Evolutionary conservation across 2,797 vertebrate species (phyloP).

Genomic region (Hippopotamyrus pictus): DNA sequence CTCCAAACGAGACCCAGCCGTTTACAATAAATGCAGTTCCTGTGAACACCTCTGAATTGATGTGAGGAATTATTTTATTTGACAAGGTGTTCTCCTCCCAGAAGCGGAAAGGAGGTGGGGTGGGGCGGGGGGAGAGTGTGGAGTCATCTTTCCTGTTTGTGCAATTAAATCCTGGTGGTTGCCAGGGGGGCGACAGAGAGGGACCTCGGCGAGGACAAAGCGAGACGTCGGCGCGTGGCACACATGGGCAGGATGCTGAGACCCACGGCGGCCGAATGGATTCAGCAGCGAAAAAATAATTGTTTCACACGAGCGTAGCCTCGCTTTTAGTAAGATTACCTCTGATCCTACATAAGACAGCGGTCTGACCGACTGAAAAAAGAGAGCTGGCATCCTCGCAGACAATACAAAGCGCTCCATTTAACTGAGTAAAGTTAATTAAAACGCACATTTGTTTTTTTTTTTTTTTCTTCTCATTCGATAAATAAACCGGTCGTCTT

Average conservation of each 20-base stretch:
- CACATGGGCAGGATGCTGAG: conserved; percentile 26
- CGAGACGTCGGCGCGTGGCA: conserved; percentile 39
- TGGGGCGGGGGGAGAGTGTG: neutral
- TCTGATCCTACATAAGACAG: neutral
- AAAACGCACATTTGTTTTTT: neutral
- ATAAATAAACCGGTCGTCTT: neutral
- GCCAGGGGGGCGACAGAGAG: neutral
- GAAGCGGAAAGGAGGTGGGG: neutral
- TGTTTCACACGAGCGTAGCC: neutral
- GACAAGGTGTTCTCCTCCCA: neutral
- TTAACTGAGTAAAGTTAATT: neutral
- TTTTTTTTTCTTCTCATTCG: neutral
- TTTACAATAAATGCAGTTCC: neutral
- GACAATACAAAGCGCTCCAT: neutral
- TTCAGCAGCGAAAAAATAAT: neutral
- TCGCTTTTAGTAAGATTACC: neutral
- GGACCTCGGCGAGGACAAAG: neutral
- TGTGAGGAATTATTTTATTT: neutral
- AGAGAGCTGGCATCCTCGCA: neutral
- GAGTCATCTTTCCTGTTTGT: neutral
- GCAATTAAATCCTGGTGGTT: neutral
- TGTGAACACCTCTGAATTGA: neutral
- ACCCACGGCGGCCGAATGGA: neutral
- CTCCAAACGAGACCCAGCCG: neutral
- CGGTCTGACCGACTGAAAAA: neutral